Evolutionary conservation across 2,797 vertebrate genomes (phyloP).

Genomic region (Diglossa cyanea): DNA sequence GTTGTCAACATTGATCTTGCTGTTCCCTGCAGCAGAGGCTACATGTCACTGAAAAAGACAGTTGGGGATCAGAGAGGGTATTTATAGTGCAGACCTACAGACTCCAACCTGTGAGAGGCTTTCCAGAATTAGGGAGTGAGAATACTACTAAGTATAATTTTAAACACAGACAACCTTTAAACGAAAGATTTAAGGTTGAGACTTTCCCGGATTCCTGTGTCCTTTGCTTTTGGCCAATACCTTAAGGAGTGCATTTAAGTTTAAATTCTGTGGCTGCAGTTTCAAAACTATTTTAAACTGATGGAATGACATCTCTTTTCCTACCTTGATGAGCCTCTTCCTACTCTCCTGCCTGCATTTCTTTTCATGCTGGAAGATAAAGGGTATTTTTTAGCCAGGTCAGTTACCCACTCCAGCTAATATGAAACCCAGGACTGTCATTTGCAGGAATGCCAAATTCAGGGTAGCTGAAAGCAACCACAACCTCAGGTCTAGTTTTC

Average conservation of each 20-base stretch:
- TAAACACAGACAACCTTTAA: constrained; percentile 40
- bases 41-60: neutral
- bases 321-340: neutral
- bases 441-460: neutral
- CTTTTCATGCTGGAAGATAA: neutral
- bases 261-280: neutral
- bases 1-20: neutral
- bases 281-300: neutral
- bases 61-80: constrained; percentile 33
- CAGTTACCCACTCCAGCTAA: neutral
- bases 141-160: constrained; percentile 12
- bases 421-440: neutral
- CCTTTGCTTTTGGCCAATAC: neutral
- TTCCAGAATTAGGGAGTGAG: constrained; percentile 52
- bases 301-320: neutral
- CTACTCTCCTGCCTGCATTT: neutral
- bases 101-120: constrained; percentile 43
- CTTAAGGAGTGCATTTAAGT: neutral
- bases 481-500: neutral
- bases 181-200: neutral
- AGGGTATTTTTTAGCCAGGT: neutral
- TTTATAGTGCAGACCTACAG: constrained; percentile 56
- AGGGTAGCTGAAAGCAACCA: neutral
- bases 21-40: neutral
- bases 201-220: neutral